These are phyloP conservation scores for Speoplatyrhinus poulsoni DNA, from an alignment of 2,113 vertebrate species.

Conservation along the genomic window DNA sequence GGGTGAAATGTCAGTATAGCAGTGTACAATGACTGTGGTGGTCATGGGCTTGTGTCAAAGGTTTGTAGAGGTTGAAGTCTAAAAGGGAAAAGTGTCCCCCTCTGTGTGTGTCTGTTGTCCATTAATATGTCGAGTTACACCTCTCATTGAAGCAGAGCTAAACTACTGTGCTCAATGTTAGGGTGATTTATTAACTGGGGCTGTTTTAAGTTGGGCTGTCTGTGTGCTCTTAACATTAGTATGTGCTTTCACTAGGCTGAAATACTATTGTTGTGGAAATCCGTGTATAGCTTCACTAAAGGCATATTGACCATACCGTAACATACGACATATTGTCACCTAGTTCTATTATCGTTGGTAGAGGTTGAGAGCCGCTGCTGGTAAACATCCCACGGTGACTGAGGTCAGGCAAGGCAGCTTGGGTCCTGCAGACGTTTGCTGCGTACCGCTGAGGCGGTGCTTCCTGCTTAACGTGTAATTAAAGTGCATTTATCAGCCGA, in stretches of 20 bases:
- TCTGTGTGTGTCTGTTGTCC: slow-evolving; percentile 25
- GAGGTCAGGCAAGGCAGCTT: slow-evolving; percentile 17
- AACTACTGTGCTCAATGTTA: not conserved
- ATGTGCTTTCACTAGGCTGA: too few species aligned
- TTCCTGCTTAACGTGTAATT: slow-evolving; percentile 47
- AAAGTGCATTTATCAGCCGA: slow-evolving; percentile 29
- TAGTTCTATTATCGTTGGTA: too few species aligned
- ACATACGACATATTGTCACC: too few species aligned
- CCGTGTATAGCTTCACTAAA: too few species aligned
- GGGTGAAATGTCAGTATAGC: slow-evolving; percentile 6
- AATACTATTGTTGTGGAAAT: too few species aligned
- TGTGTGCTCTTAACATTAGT: too few species aligned
- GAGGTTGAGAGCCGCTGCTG: not conserved
- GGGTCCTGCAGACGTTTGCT: slow-evolving; percentile 36
- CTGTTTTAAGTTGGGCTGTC: too few species aligned
- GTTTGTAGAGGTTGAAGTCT: slow-evolving; percentile 1
- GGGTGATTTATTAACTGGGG: too few species aligned
- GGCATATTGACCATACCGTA: too few species aligned
- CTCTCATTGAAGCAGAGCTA: slow-evolving; percentile 1
- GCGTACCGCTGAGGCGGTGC: slow-evolving; percentile 12
- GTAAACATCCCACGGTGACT: not conserved
- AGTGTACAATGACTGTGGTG: slow-evolving; percentile 44
- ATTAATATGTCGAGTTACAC: slow-evolving; percentile 9
- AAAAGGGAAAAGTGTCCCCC: not conserved
- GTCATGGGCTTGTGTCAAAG: not conserved